Evolutionary conservation across 2,888 invertebrate species (phyloP).

Genomic region (Dorcus hopei): DNA sequence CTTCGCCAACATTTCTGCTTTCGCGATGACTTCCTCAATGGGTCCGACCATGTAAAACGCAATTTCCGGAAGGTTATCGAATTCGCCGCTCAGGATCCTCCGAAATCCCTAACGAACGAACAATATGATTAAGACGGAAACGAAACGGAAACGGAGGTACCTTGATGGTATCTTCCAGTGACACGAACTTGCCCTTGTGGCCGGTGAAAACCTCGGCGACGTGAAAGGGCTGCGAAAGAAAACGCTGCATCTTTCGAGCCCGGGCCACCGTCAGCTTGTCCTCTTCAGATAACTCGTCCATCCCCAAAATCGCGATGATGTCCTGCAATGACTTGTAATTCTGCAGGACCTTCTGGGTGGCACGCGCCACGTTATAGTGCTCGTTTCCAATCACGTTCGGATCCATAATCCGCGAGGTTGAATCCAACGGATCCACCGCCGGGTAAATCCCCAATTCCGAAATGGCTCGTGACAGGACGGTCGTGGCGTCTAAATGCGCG

Average conservation of each 20-base stretch:
- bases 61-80: constrained; percentile 95
- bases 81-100: constrained; percentile 83
- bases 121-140: not conserved
- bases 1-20: constrained; percentile 73
- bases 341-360: constrained; percentile 87
- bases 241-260: constrained; percentile 97
- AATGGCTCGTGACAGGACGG: constrained; percentile 88
- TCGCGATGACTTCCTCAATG: constrained; percentile 86
- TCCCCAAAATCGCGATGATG: constrained; percentile 98
- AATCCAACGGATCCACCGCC: constrained; percentile 91
- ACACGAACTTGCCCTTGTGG: constrained; percentile 91
- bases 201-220: constrained; percentile 99
- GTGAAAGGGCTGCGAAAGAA: constrained; percentile 95
- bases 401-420: constrained; percentile 89
- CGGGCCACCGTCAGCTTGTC: constrained; percentile 95
- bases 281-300: constrained; percentile 99
- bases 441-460: constrained; percentile 92
- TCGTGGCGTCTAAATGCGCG: constrained; percentile 93
- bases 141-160: constrained; percentile 37
- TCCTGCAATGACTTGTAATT: constrained; percentile 72
- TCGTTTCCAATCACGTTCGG: constrained; percentile 86
- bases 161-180: constrained; percentile 87
- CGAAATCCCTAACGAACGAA: constrained; percentile 62
- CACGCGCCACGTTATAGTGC: constrained; percentile 85
- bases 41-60: constrained; percentile 99